Percentiles rank a stretch among this genome's conserved stretches.
These are phyloP conservation scores for Thereva unica DNA, from an alignment of 2,888 invertebrate genomes.

Conservation along the genomic window DNA sequence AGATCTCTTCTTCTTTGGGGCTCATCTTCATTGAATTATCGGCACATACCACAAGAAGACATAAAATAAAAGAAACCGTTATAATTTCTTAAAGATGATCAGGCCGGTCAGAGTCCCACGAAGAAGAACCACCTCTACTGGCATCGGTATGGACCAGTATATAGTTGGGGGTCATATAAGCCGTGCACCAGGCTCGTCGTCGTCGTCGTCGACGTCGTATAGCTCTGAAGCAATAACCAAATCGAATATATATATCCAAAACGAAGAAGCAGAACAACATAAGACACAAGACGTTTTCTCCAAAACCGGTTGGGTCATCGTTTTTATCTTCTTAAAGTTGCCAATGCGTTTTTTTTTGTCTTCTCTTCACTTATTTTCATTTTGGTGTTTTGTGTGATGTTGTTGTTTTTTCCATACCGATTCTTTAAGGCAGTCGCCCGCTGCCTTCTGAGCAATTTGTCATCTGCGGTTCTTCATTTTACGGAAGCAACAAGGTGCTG, in stretches of 20 bases:
- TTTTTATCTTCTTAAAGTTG: conserved; percentile 9
- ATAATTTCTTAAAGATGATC: conserved; percentile 37
- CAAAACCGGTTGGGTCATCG: conserved; percentile 31
- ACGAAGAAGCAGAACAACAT: conserved; percentile 1
- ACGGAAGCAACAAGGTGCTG: conserved; percentile 34
- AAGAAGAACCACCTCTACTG: conserved; percentile 25
- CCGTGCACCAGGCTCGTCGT: neutral
- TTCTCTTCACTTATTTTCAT: conserved; percentile 9
- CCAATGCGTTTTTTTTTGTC: conserved; percentile 7
- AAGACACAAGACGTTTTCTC: conserved; percentile 18
- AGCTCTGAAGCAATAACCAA: too few relatives aligned
- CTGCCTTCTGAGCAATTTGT: conserved; percentile 33
- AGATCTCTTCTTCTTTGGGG: conserved; percentile 13
- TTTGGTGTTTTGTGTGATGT: conserved; percentile 1
- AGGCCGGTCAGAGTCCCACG: conserved; percentile 32
- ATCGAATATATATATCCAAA: conserved; percentile 4
- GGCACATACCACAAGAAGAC: conserved; percentile 36
- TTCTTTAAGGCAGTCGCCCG: conserved; percentile 9
- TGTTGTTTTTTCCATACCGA: conserved; percentile 6
- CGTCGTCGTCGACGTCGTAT: neutral
- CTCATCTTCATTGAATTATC: conserved; percentile 36
- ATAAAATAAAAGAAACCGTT: conserved; percentile 36
- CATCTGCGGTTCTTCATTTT: conserved; percentile 26
- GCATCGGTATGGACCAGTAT: conserved; percentile 21
- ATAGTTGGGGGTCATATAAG: conserved; percentile 27